Conservation (phyloP, 2,113 vertebrate genomes). For the Chloropsis cyanopogon region DNA sequence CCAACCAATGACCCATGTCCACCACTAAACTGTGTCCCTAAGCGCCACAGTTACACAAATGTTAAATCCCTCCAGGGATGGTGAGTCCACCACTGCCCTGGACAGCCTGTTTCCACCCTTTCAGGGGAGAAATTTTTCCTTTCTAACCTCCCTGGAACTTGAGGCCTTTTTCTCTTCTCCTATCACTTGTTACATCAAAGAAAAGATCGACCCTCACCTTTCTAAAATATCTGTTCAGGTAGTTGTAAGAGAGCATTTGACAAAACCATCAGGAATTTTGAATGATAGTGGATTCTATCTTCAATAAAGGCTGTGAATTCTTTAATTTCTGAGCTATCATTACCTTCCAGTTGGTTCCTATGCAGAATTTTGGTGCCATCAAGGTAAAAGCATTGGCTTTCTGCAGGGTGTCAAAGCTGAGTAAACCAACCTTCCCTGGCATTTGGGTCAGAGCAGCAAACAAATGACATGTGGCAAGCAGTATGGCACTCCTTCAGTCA, state of each 20-base stretch:
- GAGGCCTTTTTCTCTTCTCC: not conserved
- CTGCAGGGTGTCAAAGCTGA: not conserved
- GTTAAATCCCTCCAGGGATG: not conserved
- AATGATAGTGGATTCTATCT: not conserved
- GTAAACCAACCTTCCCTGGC: not conserved
- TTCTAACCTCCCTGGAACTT: not conserved
- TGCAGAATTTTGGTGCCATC: not conserved
- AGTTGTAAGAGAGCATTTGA: not conserved
- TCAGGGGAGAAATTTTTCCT: not conserved
- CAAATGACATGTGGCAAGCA: not conserved
- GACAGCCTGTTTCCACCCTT: not conserved
- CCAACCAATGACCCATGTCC: not conserved
- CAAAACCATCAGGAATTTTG: not conserved
- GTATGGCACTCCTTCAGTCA: fast-evolving
- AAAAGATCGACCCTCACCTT: not conserved
- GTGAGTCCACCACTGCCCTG: not conserved
- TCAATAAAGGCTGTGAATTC: not conserved
- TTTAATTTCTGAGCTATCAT: not conserved
- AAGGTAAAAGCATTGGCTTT: not conserved
- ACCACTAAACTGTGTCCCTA: not conserved
- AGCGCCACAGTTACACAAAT: not conserved
- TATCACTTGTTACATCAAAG: fast-evolving
- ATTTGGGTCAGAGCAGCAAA: not conserved
- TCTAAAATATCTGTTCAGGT: not conserved
- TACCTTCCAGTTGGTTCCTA: not conserved